Evolutionary conservation across 1,140 invertebrate species (phyloP), one percentile per base, ranked within the genome.

Genomic region (Bombus terrestris): DNA sequence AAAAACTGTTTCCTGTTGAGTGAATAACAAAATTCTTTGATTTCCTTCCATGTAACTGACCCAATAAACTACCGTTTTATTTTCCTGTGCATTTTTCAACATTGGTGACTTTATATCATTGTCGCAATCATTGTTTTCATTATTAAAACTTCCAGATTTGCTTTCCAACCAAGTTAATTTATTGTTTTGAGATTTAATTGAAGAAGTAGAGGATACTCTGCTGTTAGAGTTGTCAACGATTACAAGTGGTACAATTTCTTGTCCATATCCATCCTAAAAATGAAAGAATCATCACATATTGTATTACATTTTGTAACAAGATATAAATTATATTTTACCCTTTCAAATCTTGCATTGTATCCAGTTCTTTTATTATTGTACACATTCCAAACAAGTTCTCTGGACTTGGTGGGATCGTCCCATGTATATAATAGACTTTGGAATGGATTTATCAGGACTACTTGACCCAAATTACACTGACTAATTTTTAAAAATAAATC

Each of bases 351-450:
- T 37, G 97, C 97, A 18, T 95, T 93, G 90, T 97, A 97, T 80
- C 97, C 97, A 85, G 96, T 96, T 37, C 96, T 96, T 91, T 98
- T 98, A 89, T 97, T 97, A 86, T 97, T 98, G 92, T 98, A 98
- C 25, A 98, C 96, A 92, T 98, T 98, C 98, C 98, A 98, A 71
- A 97, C 95, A 0, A 98, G 95, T 79, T 96, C 95, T 81, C 97
- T 95, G 41, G 97, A 96, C 83, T 97, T 96, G 9, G 96, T 96
- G 0, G 97, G 98, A 94, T 98, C 97, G 92, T 98, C 98, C 98
- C 98, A 98, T 0, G 98, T 98, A 92, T 98, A 98, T 13, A 98
- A 92, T 83, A 98, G 94, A 66, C 97, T 97, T 92, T 98, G 97
- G 90, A 97, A 96, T 0, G 98, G 97, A 93, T 97, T 98, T 37